Evolutionary conservation across 2,888 invertebrate species (phyloP).

Genomic region (Aleiodes leptofemur): DNA sequence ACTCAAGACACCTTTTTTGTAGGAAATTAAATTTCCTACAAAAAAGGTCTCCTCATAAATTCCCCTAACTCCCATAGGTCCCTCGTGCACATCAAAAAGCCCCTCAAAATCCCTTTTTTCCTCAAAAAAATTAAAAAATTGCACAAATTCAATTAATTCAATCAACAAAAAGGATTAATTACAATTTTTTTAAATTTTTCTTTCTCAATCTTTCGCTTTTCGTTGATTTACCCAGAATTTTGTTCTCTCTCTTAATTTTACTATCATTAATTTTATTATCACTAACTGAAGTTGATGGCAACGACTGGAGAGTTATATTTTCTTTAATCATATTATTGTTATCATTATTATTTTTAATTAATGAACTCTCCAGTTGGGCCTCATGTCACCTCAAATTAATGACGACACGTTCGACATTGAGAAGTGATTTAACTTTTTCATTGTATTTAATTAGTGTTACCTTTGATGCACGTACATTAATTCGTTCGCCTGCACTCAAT

Average conservation of each 20-base stretch:
- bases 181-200: background rate
- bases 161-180: no score
- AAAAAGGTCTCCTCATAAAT: no score
- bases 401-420: conserved; percentile 87
- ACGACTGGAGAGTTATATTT: conserved; percentile 1
- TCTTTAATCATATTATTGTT: conserved; percentile 22
- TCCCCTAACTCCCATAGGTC: no score
- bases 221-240: background rate
- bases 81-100: no score
- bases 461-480: conserved; percentile 88
- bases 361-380: conserved; percentile 60
- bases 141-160: no score
- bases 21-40: no score
- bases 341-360: conserved; percentile 4
- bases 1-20: no score
- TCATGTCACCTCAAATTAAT: conserved; percentile 79
- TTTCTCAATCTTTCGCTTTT: conserved; percentile 21
- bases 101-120: background rate
- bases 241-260: background rate
- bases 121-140: background rate
- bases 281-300: conserved; percentile 18
- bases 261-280: background rate
- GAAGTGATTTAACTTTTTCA: conserved; percentile 87
- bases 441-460: conserved; percentile 90
- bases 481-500: conserved; percentile 85